Conservation (phyloP, 2,113 vertebrate species). For the Progne subis region DNA sequence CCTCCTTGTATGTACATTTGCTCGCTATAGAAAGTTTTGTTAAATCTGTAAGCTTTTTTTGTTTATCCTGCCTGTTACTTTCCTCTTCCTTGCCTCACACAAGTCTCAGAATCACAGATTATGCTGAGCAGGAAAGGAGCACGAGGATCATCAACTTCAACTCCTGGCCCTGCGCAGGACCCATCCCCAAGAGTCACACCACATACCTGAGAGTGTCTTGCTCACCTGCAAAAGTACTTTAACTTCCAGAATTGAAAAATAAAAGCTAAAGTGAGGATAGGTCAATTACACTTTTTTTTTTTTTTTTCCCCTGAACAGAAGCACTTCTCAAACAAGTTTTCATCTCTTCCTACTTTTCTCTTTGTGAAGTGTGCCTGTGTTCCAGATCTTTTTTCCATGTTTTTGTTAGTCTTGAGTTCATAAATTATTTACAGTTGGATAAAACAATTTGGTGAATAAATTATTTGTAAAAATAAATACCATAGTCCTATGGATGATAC, state of each 20-base stretch:
- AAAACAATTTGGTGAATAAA: neutral
- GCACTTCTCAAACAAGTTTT: neutral
- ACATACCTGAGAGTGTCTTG: neutral
- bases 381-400: neutral
- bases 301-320: neutral
- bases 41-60: neutral
- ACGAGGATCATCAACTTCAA: neutral
- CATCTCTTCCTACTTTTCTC: neutral
- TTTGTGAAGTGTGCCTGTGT: neutral
- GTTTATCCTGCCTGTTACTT: neutral
- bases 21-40: neutral
- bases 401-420: neutral
- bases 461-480: neutral
- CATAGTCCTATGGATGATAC: neutral
- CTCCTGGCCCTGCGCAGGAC: neutral
- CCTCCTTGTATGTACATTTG: accelerated
- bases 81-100: neutral
- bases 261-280: neutral
- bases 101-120: neutral
- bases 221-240: neutral
- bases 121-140: neutral
- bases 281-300: neutral
- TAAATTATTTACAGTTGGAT: neutral
- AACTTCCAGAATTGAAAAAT: neutral
- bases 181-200: neutral